These are phyloP conservation scores for Halcyon chelicuti DNA, from an alignment of 2,797 vertebrate genomes.

Conservation along the genomic window DNA sequence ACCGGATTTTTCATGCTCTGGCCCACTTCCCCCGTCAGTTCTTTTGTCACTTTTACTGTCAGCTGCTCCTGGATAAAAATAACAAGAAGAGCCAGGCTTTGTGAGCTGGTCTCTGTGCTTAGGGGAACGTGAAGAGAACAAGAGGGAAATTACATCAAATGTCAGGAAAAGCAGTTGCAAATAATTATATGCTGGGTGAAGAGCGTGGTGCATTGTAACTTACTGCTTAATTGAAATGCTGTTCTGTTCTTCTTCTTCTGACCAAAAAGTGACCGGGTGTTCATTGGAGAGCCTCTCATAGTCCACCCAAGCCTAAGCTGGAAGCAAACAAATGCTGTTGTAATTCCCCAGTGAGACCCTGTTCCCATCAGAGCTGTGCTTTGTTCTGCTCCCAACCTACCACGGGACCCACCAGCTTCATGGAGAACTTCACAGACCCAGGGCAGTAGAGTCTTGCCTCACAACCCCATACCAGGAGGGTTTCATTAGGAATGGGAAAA, in stretches of 20 bases:
- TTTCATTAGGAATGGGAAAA: neutral
- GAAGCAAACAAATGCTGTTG: neutral
- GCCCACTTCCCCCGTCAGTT: conserved; percentile 40
- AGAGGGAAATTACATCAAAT: neutral
- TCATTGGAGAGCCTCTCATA: neutral
- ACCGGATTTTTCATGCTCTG: conserved; percentile 58
- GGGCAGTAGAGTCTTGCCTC: neutral
- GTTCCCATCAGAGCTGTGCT: neutral
- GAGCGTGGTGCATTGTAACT: neutral
- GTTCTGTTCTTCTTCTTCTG: neutral
- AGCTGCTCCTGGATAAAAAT: conserved; percentile 56
- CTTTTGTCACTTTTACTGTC: conserved; percentile 46
- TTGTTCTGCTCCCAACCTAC: neutral
- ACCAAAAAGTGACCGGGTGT: neutral
- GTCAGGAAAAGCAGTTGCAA: neutral
- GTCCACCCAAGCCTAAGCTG: neutral
- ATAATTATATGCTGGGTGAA: neutral
- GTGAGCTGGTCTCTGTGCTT: neutral
- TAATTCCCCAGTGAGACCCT: neutral
- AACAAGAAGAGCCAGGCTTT: neutral
- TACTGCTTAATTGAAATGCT: neutral
- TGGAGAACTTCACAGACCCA: neutral
- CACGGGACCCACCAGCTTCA: neutral
- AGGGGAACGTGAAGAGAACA: neutral
- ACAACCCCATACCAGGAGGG: neutral